Evolutionary conservation across 2,888 invertebrate genomes (phyloP).

Genomic region (Polymixis lichenea): DNA sequence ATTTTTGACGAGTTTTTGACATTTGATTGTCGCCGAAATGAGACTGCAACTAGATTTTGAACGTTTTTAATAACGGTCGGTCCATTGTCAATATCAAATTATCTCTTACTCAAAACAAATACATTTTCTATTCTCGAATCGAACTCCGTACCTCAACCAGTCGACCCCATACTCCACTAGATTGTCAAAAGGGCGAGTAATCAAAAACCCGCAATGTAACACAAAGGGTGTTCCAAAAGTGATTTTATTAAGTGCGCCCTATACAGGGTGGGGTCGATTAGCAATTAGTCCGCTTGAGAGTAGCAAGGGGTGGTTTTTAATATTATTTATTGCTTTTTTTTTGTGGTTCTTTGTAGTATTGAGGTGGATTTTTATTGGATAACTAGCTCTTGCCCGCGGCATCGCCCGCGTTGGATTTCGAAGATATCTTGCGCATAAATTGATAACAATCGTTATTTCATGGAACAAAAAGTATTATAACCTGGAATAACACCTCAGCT

Average conservation of each 20-base stretch:
- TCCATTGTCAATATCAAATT: not conserved
- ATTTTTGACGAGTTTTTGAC: too few relatives aligned
- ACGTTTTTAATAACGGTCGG: too few relatives aligned
- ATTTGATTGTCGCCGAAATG: too few relatives aligned
- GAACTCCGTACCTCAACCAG: conserved; percentile 17
- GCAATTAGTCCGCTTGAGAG: conserved; percentile 69
- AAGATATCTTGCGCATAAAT: not conserved
- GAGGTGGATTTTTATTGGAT: conserved; percentile 19
- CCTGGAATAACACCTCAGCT: too few relatives aligned
- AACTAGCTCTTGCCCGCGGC: too few relatives aligned
- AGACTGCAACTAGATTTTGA: too few relatives aligned
- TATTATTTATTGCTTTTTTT: conserved; percentile 58
- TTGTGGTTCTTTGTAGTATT: conserved; percentile 16
- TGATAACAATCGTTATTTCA: not conserved
- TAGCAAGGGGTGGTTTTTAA: conserved; percentile 47
- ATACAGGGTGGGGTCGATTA: conserved; percentile 76
- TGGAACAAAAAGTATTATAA: too few relatives aligned
- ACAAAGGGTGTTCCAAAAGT: conserved; percentile 75
- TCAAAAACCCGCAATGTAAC: conserved; percentile 70
- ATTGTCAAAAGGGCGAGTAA: conserved; percentile 50
- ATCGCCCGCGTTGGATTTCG: too few relatives aligned
- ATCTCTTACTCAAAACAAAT: not conserved
- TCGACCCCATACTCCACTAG: conserved; percentile 24
- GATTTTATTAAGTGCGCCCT: conserved; percentile 83
- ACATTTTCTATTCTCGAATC: conserved; percentile 12